Evolutionary conservation across 2,113 vertebrate species (phyloP).

Genomic region (Atrichornis clamosus): DNA sequence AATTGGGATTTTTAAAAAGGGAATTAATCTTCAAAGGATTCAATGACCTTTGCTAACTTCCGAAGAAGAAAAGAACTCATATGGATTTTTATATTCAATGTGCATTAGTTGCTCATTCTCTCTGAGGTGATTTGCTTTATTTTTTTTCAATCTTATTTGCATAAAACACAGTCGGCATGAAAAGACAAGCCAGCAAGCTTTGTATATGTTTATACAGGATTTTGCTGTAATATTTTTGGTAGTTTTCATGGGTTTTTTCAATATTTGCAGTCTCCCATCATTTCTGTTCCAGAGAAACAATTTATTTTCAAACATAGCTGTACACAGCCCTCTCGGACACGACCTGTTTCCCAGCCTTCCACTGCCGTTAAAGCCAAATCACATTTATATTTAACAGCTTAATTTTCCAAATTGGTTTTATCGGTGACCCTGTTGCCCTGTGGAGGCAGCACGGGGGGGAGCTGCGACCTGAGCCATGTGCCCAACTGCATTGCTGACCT

Average conservation of each 20-base stretch:
- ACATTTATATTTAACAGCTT: constrained; percentile 59
- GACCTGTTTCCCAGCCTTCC: constrained; percentile 14
- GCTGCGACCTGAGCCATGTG: background rate
- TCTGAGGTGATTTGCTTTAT: constrained; percentile 22
- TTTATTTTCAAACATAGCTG: constrained; percentile 13
- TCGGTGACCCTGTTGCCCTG: background rate
- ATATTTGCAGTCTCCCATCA: background rate
- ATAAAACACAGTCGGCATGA: constrained; percentile 1
- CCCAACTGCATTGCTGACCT: background rate
- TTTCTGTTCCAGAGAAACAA: background rate
- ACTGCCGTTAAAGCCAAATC: constrained; percentile 23
- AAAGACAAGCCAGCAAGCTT: background rate
- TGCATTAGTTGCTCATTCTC: constrained; percentile 4
- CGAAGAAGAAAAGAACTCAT: background rate
- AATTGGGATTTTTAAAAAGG: constrained; percentile 32
- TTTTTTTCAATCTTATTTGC: constrained; percentile 9
- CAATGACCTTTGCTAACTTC: constrained; percentile 40
- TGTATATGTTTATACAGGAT: background rate
- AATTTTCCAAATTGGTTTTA: constrained; percentile 58
- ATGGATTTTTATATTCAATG: constrained; percentile 46
- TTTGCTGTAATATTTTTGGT: background rate
- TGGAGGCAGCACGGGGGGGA: background rate
- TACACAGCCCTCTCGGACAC: background rate
- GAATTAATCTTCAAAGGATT: constrained; percentile 51
- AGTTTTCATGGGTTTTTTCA: background rate